Base-by-base conservation (phyloP, 2,888 invertebrate genomes). In the Polyommatus iphigenia region DNA sequence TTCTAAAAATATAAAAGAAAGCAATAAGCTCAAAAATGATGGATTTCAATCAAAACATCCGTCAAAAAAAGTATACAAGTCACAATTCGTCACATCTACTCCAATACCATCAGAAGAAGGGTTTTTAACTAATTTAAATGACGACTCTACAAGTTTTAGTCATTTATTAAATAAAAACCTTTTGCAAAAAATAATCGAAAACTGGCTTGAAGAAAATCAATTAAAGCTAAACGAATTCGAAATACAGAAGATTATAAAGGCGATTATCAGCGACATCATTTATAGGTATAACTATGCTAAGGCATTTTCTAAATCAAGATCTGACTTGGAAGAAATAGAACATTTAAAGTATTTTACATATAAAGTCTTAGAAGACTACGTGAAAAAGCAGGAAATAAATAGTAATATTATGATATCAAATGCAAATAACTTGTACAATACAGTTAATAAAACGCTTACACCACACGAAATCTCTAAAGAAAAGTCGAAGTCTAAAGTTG, bases 241-340 rank as follows among this genome's bases (percentile, higher is more conserved):
- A 29, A 75, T 50, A 6, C 20, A 29, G 32, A 75, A 75, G 18
- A 54, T 75, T 29, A 50, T 75, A 29, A 18, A 50, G 7, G 29
- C 29, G 0, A 75, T 75, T 0, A 50, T 18, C 54, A 75, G 54
- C 0, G 54, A 75, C 8, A 54, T 54, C 32, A 13, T 24, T 29
- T 50, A 13, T 20, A 50, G 75, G 8, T 54, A 50, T 50, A 75
- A 75, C n/a, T 29, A 73, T 46, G 46, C 20, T n/a, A 41, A 36
- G 7, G 46, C 54, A 24, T 75, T 20, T 75, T 75, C 75, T 29
- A 84, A 83, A 46, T 83, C 83, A 18, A 78, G 88, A 46, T 85
- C 87, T 18, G 78, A 81, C 10, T 78, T 81, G n/a, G 77, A 78
- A n/a, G 87, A 87, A 24, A 86, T 86, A 79, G 79, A 83, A 78